A percentile compares a stretch with the other conserved stretches of the same genome.
phyloP scores from a whole-genome alignment of 92 coral and sea anemone genomes.

The Epizoanthus illoricatus region DNA sequence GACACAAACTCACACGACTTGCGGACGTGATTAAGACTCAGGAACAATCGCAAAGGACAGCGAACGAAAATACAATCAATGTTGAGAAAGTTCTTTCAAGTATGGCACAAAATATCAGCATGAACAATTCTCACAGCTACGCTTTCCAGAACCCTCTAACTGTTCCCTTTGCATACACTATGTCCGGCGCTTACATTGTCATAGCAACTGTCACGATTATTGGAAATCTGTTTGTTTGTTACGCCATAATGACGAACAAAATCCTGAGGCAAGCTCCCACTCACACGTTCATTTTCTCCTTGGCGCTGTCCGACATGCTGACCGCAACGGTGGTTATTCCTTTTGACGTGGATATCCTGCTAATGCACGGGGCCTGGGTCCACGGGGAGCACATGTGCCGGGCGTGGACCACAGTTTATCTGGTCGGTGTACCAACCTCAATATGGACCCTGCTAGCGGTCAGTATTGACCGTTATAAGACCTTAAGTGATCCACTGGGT shows the following conservation, averaged over 20 bases:
- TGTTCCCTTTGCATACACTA: slow-evolving; percentile 8
- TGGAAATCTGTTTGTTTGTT: slow-evolving; percentile 83
- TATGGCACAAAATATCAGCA: too few species aligned
- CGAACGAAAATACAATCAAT: too few species aligned
- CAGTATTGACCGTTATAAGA: slow-evolving; percentile 82
- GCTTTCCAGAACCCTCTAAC: too few species aligned
- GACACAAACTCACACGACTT: too few species aligned
- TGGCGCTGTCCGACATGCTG: slow-evolving; percentile 52
- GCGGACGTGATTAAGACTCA: too few species aligned
- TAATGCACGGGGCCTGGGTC: slow-evolving; percentile 57
- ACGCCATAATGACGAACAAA: slow-evolving; percentile 66
- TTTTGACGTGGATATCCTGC: slow-evolving; percentile 67
- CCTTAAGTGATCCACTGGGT: slow-evolving; percentile 67
- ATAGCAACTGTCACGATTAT: slow-evolving; percentile 64
- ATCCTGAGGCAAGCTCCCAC: slow-evolving; percentile 77
- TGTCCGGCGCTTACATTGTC: slow-evolving; percentile 24
- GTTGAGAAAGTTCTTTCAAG: too few species aligned
- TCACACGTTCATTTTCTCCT: slow-evolving; percentile 75
- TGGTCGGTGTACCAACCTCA: slow-evolving; percentile 63
- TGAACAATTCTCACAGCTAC: too few species aligned
- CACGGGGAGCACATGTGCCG: slow-evolving; percentile 66
- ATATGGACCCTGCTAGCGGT: slow-evolving; percentile 73
- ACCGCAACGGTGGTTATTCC: slow-evolving; percentile 28
- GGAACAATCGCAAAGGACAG: too few species aligned
- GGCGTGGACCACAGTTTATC: slow-evolving; percentile 58